These are phyloP conservation scores for Champsocephalus esox DNA, from an alignment of 2,797 vertebrate genomes.

Conservation along the genomic window DNA sequence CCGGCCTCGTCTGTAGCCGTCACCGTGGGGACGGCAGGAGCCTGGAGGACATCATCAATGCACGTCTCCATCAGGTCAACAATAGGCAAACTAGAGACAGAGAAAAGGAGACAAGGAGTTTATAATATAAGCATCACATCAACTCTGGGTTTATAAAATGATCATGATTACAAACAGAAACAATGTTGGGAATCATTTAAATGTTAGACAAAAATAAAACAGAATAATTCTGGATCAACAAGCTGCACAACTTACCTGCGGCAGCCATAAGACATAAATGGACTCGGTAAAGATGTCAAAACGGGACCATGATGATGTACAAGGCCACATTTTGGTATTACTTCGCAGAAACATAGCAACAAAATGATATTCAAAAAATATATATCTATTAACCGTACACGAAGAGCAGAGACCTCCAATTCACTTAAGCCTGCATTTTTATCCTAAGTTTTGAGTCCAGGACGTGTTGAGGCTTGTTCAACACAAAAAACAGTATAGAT, in stretches of 20 bases:
- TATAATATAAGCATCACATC: not conserved
- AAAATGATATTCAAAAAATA: too few relatives aligned
- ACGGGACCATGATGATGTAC: constrained; percentile 22
- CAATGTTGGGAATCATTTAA: not conserved
- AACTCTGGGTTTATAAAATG: not conserved
- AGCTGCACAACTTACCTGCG: constrained; percentile 59
- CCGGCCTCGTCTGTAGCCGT: constrained; percentile 76
- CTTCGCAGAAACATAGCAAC: too few relatives aligned
- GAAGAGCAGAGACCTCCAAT: too few relatives aligned
- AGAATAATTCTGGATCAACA: constrained; percentile 9
- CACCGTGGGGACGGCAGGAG: constrained; percentile 68
- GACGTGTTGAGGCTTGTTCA: too few relatives aligned
- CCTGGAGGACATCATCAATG: constrained; percentile 81
- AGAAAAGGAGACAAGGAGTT: constrained; percentile 11
- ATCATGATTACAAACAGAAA: not conserved
- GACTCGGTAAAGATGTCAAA: constrained; percentile 40
- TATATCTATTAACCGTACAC: too few relatives aligned
- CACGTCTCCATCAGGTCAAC: constrained; percentile 89
- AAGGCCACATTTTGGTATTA: constrained; percentile 6
- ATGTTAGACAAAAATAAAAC: constrained; percentile 17
- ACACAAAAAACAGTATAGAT: too few relatives aligned
- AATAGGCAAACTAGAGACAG: constrained; percentile 82
- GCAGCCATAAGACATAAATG: constrained; percentile 34
- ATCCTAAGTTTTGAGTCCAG: too few relatives aligned
- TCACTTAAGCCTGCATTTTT: too few relatives aligned